Percentiles rank a stretch among this genome's conserved stretches.
Evolutionary conservation across 2,797 vertebrate genomes (phyloP).

Genomic region (Protosalanx chinensis): DNA sequence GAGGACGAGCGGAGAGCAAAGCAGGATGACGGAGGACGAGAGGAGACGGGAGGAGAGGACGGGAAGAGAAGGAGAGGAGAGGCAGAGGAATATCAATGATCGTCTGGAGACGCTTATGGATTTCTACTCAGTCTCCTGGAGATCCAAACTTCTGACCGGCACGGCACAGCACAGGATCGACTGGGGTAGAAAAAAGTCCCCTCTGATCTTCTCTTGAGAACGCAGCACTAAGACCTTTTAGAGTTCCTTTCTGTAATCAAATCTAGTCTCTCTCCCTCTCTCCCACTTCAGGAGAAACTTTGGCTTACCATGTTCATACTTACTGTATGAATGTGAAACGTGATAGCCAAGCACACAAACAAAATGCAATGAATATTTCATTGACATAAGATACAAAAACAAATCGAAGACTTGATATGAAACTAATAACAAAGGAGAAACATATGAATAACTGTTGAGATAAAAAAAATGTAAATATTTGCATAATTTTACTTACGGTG

Average conservation of each 20-base stretch:
- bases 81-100: slow-evolving; percentile 77
- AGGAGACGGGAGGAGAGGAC: slow-evolving; percentile 35
- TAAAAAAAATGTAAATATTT: slow-evolving; percentile 67
- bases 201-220: slow-evolving; percentile 71
- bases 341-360: slow-evolving; percentile 43
- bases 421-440: slow-evolving; percentile 62
- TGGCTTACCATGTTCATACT: slow-evolving; percentile 51
- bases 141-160: slow-evolving; percentile 71
- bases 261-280: no score
- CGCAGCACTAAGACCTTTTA: slow-evolving; percentile 73
- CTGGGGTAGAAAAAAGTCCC: slow-evolving; percentile 67
- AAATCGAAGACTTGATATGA: slow-evolving; percentile 43
- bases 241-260: slow-evolving; percentile 42
- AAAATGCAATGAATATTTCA: slow-evolving; percentile 62
- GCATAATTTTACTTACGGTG: slow-evolving; percentile 73
- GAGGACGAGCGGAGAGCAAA: slow-evolving; percentile 34
- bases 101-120: slow-evolving; percentile 72
- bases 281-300: not conserved
- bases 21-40: slow-evolving; percentile 63
- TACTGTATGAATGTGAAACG: slow-evolving; percentile 48
- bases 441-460: slow-evolving; percentile 65
- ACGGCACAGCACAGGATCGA: slow-evolving; percentile 64
- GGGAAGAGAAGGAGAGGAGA: slow-evolving; percentile 58
- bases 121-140: slow-evolving; percentile 72
- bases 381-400: slow-evolving; percentile 49